Base-by-base conservation (phyloP, 1,140 invertebrate species). In the Elysia chlorotica region DNA sequence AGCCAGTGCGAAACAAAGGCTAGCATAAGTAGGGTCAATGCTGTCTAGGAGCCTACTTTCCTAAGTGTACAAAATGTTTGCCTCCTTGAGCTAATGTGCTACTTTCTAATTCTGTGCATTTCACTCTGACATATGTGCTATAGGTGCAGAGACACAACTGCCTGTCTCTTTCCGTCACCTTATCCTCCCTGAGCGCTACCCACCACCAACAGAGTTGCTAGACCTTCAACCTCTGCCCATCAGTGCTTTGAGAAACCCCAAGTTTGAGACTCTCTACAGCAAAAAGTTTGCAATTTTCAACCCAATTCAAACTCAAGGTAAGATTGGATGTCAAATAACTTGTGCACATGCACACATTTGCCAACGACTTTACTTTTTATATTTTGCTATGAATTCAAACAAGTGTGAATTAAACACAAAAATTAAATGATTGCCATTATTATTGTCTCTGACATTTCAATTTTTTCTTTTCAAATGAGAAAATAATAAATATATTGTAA, bases 141-240 rank as follows among this genome's bases (percentile, higher is more conserved):
- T 57, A 87, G 28, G 93, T 25, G 77, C 96, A 0, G 97, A 99
- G 88, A 99, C 97, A 0, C 94, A 98, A 82, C 88, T 99, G 41
- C 97, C 98, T 0, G 96, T 99, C 0, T 99, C 96, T 3, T 99
- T 99, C 89, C 91, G 96, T 14, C 97, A 99, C 89, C 89, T 99
- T 36, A 96, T 99, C 82, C 87, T 99, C 33, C 98, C 98, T 0
- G 98, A 99, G 87, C 99, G 99, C 87, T 98, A 98, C 88, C 91
- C 97, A 30, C 97, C 97, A 17, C 96, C 97, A 0, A 99, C 98
- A 0, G 98, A 99, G 87, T 88, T 99, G 56, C 89, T 99, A n/a
- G 98, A 99, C 89, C 89, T 99, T 28, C 97, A 99, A 85, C 97
- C 98, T 0, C 88, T 99, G 53, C 97, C 97, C 0, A 93, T 92